phyloP scores from a whole-genome alignment of 1,140 invertebrate species.

The Aphis craccivora region DNA sequence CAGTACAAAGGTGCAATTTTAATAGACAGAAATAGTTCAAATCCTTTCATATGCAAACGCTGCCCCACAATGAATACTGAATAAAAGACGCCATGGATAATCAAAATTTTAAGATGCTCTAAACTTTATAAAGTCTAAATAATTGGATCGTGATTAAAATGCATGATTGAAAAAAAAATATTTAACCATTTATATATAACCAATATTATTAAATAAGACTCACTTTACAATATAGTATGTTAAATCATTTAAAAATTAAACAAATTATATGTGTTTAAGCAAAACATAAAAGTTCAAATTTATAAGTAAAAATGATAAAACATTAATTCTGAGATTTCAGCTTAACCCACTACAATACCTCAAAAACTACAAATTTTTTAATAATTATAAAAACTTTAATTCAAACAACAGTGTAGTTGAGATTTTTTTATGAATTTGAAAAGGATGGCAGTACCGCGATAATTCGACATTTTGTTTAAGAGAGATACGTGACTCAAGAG shows the following conservation, averaged over 20 bases:
- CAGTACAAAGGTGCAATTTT: constrained; percentile 19
- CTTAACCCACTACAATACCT: not conserved
- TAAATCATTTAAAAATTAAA: not conserved
- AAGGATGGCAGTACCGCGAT: not conserved
- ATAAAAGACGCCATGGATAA: not conserved
- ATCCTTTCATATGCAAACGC: not conserved
- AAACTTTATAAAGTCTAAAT: not conserved
- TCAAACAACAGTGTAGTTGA: not conserved
- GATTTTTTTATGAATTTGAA: not conserved
- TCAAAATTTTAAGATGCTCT: not conserved
- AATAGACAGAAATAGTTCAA: not conserved
- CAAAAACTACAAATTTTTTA: not conserved
- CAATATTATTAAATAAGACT: not conserved
- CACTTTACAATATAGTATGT: not conserved
- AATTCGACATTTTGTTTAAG: not conserved
- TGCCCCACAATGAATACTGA: not conserved
- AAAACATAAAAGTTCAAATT: not conserved
- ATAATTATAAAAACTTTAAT: not conserved
- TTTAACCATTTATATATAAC: not conserved
- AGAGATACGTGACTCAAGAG: not conserved
- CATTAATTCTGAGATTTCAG: not conserved
- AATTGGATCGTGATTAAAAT: not conserved
- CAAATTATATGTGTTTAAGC: not conserved
- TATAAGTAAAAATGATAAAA: not conserved
- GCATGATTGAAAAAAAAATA: not conserved